A percentile compares a stretch with the other conserved stretches of the same genome.
Evolutionary conservation across 2,797 vertebrate genomes (phyloP).

Genomic region (Sus cebifrons): DNA sequence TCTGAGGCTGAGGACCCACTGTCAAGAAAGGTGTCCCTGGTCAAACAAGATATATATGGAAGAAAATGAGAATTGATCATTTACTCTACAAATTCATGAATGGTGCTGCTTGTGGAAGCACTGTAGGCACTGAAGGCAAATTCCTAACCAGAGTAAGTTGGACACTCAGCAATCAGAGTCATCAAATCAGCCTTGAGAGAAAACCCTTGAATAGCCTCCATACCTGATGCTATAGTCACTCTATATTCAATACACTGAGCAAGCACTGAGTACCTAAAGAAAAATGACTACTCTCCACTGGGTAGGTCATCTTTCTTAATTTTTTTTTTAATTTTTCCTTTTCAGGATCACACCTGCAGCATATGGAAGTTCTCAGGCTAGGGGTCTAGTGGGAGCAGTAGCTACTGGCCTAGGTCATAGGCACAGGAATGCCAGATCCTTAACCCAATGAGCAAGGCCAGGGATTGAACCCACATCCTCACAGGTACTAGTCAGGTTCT

Average conservation of each 20-base stretch:
- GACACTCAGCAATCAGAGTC: background rate
- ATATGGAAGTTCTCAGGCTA: no score
- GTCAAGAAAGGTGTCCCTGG: background rate
- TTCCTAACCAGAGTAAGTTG: background rate
- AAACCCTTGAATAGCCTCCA: background rate
- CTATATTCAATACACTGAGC: background rate
- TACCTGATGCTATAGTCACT: background rate
- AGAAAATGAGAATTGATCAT: background rate
- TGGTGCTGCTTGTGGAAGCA: background rate
- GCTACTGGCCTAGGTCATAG: no score
- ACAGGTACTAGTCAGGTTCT: no score
- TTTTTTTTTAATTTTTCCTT: no score
- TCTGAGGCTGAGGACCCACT: background rate
- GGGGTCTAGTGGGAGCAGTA: no score
- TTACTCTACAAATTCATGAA: conserved; percentile 29
- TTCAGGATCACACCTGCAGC: no score
- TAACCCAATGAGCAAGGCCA: no score
- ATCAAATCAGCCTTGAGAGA: background rate
- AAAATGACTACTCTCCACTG: background rate
- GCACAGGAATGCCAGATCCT: no score
- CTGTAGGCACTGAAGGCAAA: background rate
- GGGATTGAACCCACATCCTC: no score
- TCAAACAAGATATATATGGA: background rate
- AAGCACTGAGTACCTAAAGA: background rate
- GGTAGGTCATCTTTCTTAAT: background rate